Evolutionary conservation across 1,140 invertebrate genomes (phyloP).

Genomic region (Ptiloglossa arizonensis): DNA sequence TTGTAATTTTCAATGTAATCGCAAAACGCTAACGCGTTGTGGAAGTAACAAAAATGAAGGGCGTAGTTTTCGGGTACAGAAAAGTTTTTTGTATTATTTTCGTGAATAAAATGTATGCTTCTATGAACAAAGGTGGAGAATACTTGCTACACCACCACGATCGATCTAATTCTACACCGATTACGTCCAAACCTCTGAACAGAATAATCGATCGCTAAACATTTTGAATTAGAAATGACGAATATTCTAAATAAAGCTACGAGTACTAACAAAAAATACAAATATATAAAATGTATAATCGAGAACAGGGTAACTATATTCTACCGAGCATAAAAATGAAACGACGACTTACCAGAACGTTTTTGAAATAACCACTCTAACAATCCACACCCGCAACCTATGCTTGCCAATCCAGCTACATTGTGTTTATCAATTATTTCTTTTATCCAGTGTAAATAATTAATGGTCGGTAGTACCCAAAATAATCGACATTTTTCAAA

Average conservation of each 20-base stretch:
- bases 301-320: not conserved
- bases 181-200: slow-evolving; percentile 76
- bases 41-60: slow-evolving; percentile 90
- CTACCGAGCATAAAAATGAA: not conserved
- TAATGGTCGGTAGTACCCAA: slow-evolving; percentile 84
- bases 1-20: slow-evolving; percentile 85
- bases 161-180: slow-evolving; percentile 84
- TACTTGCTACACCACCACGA: slow-evolving; percentile 85
- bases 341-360: slow-evolving; percentile 78
- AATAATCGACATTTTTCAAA: slow-evolving; percentile 78
- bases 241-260: not conserved
- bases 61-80: slow-evolving; percentile 79
- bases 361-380: slow-evolving; percentile 83
- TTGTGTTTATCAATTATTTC: slow-evolving; percentile 64
- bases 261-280: not conserved
- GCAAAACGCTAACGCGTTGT: slow-evolving; percentile 85
- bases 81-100: slow-evolving; percentile 69
- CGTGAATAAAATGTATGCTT: slow-evolving; percentile 74
- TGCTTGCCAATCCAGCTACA: slow-evolving; percentile 78
- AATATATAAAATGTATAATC: not conserved
- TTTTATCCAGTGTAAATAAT: slow-evolving; percentile 80
- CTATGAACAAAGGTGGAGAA: slow-evolving; percentile 82
- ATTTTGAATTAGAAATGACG: not conserved
- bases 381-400: slow-evolving; percentile 84
- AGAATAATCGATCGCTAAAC: slow-evolving; percentile 27